Percentiles rank a stretch among this genome's conserved stretches.
Conservation (phyloP, 2,113 vertebrate genomes). For the Apteryx mantelli region DNA sequence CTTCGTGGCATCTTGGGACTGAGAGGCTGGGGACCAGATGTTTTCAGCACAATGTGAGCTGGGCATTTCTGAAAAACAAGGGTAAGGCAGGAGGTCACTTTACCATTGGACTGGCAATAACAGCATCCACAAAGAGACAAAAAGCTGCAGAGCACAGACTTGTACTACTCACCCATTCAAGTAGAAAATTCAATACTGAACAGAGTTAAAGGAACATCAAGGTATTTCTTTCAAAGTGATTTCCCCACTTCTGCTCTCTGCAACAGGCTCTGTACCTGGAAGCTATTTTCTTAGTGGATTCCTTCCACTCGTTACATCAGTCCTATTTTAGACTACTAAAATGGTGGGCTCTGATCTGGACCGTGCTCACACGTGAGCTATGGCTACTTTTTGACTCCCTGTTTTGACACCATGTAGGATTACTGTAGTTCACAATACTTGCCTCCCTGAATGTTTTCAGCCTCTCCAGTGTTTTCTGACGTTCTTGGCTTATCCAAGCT, state of each 20-base stretch:
- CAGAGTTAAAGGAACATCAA: neutral
- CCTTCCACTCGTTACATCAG: neutral
- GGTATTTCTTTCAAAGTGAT: neutral
- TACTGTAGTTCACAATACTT: slow-evolving; percentile 38
- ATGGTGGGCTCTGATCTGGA: neutral
- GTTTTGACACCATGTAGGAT: neutral
- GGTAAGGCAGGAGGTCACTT: neutral
- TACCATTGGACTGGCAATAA: neutral
- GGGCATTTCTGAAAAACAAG: slow-evolving; percentile 80
- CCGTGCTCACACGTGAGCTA: neutral
- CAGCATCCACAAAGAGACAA: neutral
- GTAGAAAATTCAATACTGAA: neutral
- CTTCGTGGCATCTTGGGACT: neutral
- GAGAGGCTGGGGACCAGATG: slow-evolving; percentile 57
- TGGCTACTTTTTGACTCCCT: neutral
- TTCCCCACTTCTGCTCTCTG: neutral
- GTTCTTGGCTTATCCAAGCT: slow-evolving; percentile 90
- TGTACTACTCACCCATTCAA: neutral
- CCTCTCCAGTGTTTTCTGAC: slow-evolving; percentile 91
- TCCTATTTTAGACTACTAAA: neutral
- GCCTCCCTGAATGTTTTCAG: slow-evolving; percentile 91
- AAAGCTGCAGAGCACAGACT: neutral
- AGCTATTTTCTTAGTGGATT: neutral
- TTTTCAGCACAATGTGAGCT: slow-evolving; percentile 79
- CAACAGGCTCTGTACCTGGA: neutral